Percentiles rank a stretch among this genome's conserved stretches.
These are phyloP conservation scores for Pedicia rivosa DNA, from an alignment of 2,888 invertebrate species.

Conservation along the genomic window DNA sequence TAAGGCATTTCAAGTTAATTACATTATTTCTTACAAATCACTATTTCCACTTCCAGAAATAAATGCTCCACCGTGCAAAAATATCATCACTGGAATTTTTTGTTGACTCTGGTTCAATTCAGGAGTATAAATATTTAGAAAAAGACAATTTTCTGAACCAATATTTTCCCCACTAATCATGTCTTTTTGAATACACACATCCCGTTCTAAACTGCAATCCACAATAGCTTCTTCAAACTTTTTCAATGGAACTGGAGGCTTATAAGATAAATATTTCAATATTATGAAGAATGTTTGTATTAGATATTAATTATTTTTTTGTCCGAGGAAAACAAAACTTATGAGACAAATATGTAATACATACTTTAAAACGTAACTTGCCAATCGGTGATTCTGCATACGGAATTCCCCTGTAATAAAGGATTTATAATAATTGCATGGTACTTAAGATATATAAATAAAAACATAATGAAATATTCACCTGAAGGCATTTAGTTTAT, in stretches of 20 bases:
- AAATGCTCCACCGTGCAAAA: constrained; percentile 28
- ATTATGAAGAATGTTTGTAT: too few species aligned
- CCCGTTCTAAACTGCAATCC: constrained; percentile 23
- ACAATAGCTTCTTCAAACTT: constrained; percentile 20
- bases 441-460: too few species aligned
- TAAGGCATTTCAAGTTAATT: background rate
- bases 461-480: too few species aligned
- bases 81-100: constrained; percentile 26
- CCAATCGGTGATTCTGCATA: constrained; percentile 40
- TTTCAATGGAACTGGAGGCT: constrained; percentile 25
- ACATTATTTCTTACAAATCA: constrained; percentile 18
- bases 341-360: too few species aligned
- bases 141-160: constrained; percentile 27
- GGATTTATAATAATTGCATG: too few species aligned
- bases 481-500: constrained; percentile 23
- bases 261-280: background rate
- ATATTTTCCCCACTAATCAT: constrained; percentile 15
- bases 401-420: constrained; percentile 39
- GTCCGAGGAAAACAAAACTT: too few species aligned
- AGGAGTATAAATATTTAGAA: constrained; percentile 25
- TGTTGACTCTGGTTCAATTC: background rate
- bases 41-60: constrained; percentile 22
- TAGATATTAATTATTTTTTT: too few species aligned
- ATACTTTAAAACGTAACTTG: constrained; percentile 26
- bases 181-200: constrained; percentile 22